Base-by-base conservation (phyloP, 2,888 invertebrate genomes). In the Nebria brevicollis region DNA sequence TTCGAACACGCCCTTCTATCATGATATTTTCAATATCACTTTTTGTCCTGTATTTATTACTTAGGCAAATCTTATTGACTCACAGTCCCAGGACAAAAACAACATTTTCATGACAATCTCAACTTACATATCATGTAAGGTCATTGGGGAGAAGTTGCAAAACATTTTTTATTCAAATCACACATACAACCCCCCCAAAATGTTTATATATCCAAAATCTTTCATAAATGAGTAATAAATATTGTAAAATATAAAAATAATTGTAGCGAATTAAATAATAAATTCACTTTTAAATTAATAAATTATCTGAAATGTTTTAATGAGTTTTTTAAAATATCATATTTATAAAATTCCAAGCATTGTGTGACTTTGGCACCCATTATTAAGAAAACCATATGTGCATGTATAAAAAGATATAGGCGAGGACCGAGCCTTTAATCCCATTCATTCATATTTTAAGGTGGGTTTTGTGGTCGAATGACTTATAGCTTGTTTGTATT, bases 391-490 rank as follows among this genome's bases (percentile, higher is more conserved):
- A 54, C 54, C 54, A 54, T 54, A 54, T 54, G 54, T 54, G 54
- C 54, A 13, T 54, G 8, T 54, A 54, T 54, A 54, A 54, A 54
- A 70, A 70, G 70, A 34, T 54, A 70, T 26, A 70, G 70, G 70
- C 20, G 68, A 68, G 68, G 68, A 25, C 68, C 70, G 54, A 54
- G 54, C 54, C 54, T 54, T 54, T 11, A 7, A 68, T 20, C 13
- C 41, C 43, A 73, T 73, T 73, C 73, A 73, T 73, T 73, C 73
- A 73, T 73, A 73, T 73, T 73, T 73, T 73, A 42, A 73, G 43
- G 73, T 73, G 43, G 73, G 73, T 73, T 20, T 73, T 73, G 20
- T 73, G 41, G 15, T 73, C 73, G 34, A 73, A 42, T 73, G 73
- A 73, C 42, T 73, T 73, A 73, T 41, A 34, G 42, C 73, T 73